These are phyloP conservation scores for Cheilosia pagana DNA, from an alignment of 2,888 invertebrate species.

Conservation along the genomic window DNA sequence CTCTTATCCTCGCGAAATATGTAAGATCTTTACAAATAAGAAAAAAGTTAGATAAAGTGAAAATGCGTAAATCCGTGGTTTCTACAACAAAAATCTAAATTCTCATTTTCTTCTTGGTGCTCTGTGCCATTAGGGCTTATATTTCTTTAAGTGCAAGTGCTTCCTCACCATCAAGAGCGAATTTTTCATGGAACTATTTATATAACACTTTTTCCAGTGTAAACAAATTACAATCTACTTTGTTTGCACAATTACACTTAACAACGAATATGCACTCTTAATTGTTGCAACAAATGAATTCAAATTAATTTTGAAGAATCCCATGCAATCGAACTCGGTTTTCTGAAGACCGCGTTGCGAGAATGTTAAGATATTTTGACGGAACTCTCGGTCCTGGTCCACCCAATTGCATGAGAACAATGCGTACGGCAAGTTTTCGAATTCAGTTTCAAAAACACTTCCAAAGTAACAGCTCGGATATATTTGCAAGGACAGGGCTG, in stretches of 20 bases:
- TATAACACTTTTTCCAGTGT: too few relatives aligned
- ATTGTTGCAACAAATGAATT: neutral
- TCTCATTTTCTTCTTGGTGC: too few relatives aligned
- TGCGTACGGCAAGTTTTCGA: constrained; percentile 76
- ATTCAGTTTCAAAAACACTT: constrained; percentile 76
- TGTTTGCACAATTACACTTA: neutral
- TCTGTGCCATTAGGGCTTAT: too few relatives aligned
- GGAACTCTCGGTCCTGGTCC: constrained; percentile 53
- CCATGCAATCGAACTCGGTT: neutral
- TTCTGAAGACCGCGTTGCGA: neutral
- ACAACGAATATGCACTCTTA: neutral
- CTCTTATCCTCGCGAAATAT: too few relatives aligned
- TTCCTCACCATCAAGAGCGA: too few relatives aligned
- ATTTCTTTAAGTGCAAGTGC: too few relatives aligned
- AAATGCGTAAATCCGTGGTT: too few relatives aligned
- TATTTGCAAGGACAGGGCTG: neutral
- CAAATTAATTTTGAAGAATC: neutral
- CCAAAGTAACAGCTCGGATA: constrained; percentile 79
- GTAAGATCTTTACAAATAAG: too few relatives aligned
- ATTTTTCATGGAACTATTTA: too few relatives aligned
- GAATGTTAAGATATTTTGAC: neutral
- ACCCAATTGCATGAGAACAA: constrained; percentile 78
- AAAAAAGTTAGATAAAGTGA: too few relatives aligned
- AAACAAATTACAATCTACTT: neutral
- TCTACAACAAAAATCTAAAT: too few relatives aligned